Evolutionary conservation across 2,888 invertebrate genomes (phyloP).

Genomic region (Tipula vernalis): DNA sequence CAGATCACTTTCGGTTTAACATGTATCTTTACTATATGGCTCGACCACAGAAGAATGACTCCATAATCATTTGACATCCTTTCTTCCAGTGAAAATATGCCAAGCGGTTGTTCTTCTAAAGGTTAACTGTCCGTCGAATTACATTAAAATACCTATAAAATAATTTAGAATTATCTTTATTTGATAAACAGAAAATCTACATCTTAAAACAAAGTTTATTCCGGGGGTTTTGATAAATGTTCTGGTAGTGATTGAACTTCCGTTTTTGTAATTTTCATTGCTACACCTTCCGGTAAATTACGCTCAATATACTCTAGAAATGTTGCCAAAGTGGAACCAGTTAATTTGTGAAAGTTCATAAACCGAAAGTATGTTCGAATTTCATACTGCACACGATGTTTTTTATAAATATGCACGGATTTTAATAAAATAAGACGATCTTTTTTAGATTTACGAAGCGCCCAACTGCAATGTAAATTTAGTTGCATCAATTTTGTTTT

Average conservation of each 20-base stretch:
- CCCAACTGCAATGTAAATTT: conserved; percentile 45
- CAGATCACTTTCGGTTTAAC: too few relatives aligned
- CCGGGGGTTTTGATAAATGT: conserved; percentile 38
- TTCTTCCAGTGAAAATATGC: too few relatives aligned
- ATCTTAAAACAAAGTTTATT: neutral
- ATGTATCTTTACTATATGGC: too few relatives aligned
- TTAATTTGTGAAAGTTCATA: conserved; percentile 69
- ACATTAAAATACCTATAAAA: too few relatives aligned
- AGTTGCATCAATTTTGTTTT: too few relatives aligned
- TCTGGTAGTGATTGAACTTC: conserved; percentile 45
- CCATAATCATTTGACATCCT: too few relatives aligned
- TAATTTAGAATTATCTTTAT: neutral
- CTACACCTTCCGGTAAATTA: conserved; percentile 95
- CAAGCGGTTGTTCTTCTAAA: too few relatives aligned
- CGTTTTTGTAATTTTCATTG: conserved; percentile 77
- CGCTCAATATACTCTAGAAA: conserved; percentile 91
- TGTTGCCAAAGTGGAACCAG: conserved; percentile 92
- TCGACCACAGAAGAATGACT: too few relatives aligned
- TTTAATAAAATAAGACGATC: conserved; percentile 71
- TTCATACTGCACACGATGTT: conserved; percentile 93
- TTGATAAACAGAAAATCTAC: neutral
- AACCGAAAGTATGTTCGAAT: conserved; percentile 81
- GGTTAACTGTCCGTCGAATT: too few relatives aligned
- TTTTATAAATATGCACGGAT: conserved; percentile 82
- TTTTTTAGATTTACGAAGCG: conserved; percentile 56